Evolutionary conservation across 1,140 invertebrate genomes (phyloP), one percentile per base, ranked within the genome.

Genomic region (Trachelipus rathkii): DNA sequence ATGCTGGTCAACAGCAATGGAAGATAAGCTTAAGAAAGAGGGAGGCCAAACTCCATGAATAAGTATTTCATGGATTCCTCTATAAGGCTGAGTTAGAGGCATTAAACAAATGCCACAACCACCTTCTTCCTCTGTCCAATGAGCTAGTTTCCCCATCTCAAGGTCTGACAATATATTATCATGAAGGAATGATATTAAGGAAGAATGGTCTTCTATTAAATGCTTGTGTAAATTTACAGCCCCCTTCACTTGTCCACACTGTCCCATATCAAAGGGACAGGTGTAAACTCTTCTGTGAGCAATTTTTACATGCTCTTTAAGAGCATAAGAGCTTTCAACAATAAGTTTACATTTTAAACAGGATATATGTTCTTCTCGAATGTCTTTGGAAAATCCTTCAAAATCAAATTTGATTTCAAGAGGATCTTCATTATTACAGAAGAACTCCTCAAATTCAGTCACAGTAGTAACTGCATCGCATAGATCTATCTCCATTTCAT

Each of bases 41-140:
- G 75, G 73, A 10, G 79, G 76, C 72, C 75, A 33, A n/a, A 78
- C 73, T 7, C 79, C 79, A 73, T 81, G 79, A 15, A 81, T 73
- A 7, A 81, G 43, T 11, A 81, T 71, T 44, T 81, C 79, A 74
- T 81, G 79, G 10, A 81, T 19, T 50, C 76, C 75, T 68, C 77
- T 50, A n/a, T 60, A 44, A 21, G 79, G 79, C 53, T 78, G 77
- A 15, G 68, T 68, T 15, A 81, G 70, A 5, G 77, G 50, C 21
- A 77, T 76, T 4, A 81, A 53, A 45, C 77, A 78, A 21, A 78
- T 46, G 68, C 74, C 53, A 70, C 77, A 78, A 13, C 50, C 50
- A 15, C 50, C 50, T 60, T 60, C 50, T 60, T 19, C 50, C 8
- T 60, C 50, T 60, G 50, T n/a, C 66, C 77, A 76, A 24, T 77